Base-by-base conservation (phyloP, 2,797 vertebrate genomes). In the Pygocentrus nattereri region DNA sequence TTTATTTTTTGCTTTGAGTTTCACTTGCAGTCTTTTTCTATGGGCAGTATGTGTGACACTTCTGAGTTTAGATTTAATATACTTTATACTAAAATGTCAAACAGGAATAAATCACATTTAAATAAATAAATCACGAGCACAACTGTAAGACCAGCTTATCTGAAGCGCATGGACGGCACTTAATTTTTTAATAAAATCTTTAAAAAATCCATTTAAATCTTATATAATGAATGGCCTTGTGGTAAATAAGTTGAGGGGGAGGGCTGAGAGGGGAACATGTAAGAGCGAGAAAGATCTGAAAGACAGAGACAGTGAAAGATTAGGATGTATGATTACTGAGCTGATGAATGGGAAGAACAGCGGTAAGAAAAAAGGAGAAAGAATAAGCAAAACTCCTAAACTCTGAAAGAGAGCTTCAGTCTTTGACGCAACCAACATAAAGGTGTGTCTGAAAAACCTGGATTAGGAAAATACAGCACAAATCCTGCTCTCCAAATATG, bases 121-220 rank as follows among this genome's bases (percentile, higher is more conserved):
- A 3, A 49, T n/a, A n/a, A n/a, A n/a, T n/a, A n/a, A n/a, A n/a
- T n/a, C n/a, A 27, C 13, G 50, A 18, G 68, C 16, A 18, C 12
- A 70, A 10, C n/a, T 16, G 19, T 27, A 65, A 5, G 25, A 44
- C 76, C 21, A 56, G 50, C 18, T 13, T 31, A 13, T 1, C 31
- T 56, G 52, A 64, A 64, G 74, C 70, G 67, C 52, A 30, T 67
- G 50, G 80, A 19, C 31, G 52, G 16, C 31, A 59, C 54, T 74
- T 82, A 79, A 84, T 82, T 67, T 78, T 86, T 82, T 84, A 78
- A 88, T 78, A 41, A 81, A 75, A 83, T 83, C 79, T 76, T 81
- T 25, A 34, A 70, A 59, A 82, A 84, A 76, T 34, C 61, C 19
- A 82, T 64, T 74, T 76, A 23, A 80, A 80, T 86, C 25, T 25